Evolutionary conservation across 2,888 invertebrate genomes (phyloP).

Genomic region (Uloborus plumipes): DNA sequence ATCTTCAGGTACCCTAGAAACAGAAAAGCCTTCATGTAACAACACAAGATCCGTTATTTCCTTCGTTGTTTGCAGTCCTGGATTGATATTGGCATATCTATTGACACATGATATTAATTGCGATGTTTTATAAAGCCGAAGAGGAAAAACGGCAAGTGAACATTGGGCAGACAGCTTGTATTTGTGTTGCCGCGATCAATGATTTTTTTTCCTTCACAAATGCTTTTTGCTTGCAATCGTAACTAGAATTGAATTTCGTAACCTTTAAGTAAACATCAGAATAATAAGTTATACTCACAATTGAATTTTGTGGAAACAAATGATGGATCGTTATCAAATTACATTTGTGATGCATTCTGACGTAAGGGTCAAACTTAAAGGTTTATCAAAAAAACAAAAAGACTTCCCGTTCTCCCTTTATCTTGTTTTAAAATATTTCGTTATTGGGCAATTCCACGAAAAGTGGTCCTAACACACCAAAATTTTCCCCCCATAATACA

Average conservation of each 20-base stretch:
- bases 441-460: too few relatives aligned
- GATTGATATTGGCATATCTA: slow-evolving; percentile 47
- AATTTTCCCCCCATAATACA: too few relatives aligned
- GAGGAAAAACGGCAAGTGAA: background rate
- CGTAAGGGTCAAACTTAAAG: too few relatives aligned
- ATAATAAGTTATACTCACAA: too few relatives aligned
- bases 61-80: slow-evolving; percentile 32
- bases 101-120: slow-evolving; percentile 53
- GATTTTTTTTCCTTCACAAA: background rate
- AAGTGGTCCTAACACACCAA: too few relatives aligned
- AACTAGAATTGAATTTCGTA: too few relatives aligned
- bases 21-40: slow-evolving; percentile 20
- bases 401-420: too few relatives aligned
- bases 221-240: background rate
- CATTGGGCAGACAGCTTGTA: background rate
- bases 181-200: slow-evolving; percentile 8
- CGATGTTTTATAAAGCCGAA: slow-evolving; percentile 19
- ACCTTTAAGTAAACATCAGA: too few relatives aligned
- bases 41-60: slow-evolving; percentile 34
- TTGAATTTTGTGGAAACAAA: background rate
- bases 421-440: too few relatives aligned
- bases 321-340: background rate
- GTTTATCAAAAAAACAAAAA: too few relatives aligned
- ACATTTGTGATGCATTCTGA: background rate
- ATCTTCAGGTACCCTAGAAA: slow-evolving; percentile 11